Evolutionary conservation across 37 sponge, comb jelly and placozoan genomes (phyloP), one percentile per base, ranked within the genome.

Genomic region (Agelas oroides): DNA sequence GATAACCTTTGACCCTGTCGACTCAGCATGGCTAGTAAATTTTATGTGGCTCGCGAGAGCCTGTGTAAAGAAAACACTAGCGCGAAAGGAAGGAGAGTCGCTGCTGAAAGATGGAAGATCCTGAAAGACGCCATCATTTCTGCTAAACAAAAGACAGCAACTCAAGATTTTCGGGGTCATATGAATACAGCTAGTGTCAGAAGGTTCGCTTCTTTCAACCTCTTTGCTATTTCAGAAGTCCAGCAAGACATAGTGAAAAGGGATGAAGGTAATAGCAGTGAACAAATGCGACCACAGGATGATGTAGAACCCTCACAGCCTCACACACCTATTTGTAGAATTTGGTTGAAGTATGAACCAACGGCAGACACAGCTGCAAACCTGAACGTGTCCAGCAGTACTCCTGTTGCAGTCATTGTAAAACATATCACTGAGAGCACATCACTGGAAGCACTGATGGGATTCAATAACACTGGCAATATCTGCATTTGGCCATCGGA

Each of bases 401-500:
- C 3, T 46, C 6, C 46, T 46, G 8, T 8, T 46, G 46, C 46
- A 46, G 70, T 58, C 0, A 60, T 71, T 8, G 38, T 82, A 0
- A 59, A 37, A n/a, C 13, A 46, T 35, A 37, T 70, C n/a, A 12
- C 75, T 28, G 65, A 61, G 28, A 64, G 27, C 0, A 0, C 65
- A 2, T 89, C 85, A 1, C 71, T 84, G 17, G 68, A 78, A 17
- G 65, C 71, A 25, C 39, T 92, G 59, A 30, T 67, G 16, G 94
- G 94, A 0, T 90, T 90, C 68, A 90, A 94, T 61, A 94, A 94
- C 65, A 94, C 94, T 25, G 94, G 94, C 18, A 94, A 94, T 65
- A 62, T 94, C 31, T 94, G 94, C 52, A 68, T 94, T 14, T 94
- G 94, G 94, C 91, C 91, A 3, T 79, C 94, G 31, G 91, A 94